Percentiles rank a stretch among this genome's conserved stretches.
These are phyloP conservation scores for Urosaurus nigricauda DNA, from an alignment of 2,797 vertebrate genomes.

Conservation along the genomic window DNA sequence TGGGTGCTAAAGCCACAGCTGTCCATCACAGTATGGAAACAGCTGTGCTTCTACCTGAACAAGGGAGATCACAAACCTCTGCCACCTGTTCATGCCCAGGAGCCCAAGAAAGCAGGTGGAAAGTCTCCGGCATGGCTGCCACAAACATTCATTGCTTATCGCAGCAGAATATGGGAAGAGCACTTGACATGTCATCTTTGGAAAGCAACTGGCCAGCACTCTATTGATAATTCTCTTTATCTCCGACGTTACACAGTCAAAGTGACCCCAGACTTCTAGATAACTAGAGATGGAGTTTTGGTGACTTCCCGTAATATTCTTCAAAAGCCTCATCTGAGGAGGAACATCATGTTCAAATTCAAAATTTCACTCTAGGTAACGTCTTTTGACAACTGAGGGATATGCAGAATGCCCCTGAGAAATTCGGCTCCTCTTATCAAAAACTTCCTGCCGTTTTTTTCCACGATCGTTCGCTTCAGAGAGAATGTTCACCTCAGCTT, in stretches of 20 bases:
- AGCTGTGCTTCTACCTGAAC: background rate
- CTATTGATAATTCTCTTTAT: constrained; percentile 13
- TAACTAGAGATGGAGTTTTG: background rate
- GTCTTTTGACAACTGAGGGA: background rate
- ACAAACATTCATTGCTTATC: background rate
- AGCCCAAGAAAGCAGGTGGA: background rate
- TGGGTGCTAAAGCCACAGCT: background rate
- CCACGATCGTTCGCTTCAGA: background rate
- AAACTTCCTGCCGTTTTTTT: background rate
- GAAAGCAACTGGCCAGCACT: background rate
- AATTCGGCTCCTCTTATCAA: background rate
- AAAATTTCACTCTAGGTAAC: background rate
- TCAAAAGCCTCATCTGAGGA: background rate
- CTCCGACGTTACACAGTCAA: background rate
- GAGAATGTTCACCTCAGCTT: background rate
- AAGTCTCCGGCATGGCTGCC: background rate
- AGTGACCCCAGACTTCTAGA: background rate
- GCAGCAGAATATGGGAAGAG: background rate
- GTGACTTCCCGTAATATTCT: background rate
- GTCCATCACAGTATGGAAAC: background rate
- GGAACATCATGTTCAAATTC: background rate
- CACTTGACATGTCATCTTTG: background rate
- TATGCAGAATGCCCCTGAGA: background rate
- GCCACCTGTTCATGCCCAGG: background rate
- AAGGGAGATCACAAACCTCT: background rate